phyloP scores from a whole-genome alignment of 2,113 vertebrate species.

The Microtus montanus region DNA sequence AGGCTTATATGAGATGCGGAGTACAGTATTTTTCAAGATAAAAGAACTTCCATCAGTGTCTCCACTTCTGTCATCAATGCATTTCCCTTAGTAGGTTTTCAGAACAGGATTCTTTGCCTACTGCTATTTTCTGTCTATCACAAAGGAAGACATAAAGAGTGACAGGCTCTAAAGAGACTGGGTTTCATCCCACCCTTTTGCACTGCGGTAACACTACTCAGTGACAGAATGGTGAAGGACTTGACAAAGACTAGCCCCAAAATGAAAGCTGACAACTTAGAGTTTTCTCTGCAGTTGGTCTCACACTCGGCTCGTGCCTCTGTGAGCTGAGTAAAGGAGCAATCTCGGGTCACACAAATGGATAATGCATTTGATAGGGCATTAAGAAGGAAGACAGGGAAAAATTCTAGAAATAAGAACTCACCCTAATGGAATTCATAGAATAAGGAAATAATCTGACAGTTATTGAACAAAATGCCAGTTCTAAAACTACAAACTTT shows the following conservation, averaged over 20 bases:
- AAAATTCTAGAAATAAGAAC: constrained; percentile 59
- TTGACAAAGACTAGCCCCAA: constrained; percentile 56
- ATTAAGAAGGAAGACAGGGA: constrained; percentile 54
- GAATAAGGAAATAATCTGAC: neutral
- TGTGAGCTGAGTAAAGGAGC: constrained; percentile 42
- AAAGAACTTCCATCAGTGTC: neutral
- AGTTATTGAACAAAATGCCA: constrained; percentile 39
- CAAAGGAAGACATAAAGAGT: constrained; percentile 61
- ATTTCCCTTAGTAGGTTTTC: constrained; percentile 28
- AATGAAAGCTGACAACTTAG: constrained; percentile 54
- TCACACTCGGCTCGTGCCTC: constrained; percentile 25
- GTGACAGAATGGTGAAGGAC: constrained; percentile 50
- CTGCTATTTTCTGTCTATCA: constrained; percentile 55
- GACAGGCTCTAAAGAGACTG: constrained; percentile 45
- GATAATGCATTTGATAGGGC: constrained; percentile 36
- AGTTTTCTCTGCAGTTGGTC: constrained; percentile 30
- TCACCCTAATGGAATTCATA: constrained; percentile 35
- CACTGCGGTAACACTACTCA: constrained; percentile 29
- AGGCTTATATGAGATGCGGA: neutral
- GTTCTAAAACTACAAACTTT: constrained; percentile 27
- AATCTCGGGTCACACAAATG: constrained; percentile 29
- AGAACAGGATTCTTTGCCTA: constrained; percentile 30
- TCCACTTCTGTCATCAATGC: constrained; percentile 36
- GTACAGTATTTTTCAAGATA: neutral
- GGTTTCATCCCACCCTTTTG: constrained; percentile 46